Evolutionary conservation across 2,888 invertebrate species (phyloP).

Genomic region (Phalangium opilio): DNA sequence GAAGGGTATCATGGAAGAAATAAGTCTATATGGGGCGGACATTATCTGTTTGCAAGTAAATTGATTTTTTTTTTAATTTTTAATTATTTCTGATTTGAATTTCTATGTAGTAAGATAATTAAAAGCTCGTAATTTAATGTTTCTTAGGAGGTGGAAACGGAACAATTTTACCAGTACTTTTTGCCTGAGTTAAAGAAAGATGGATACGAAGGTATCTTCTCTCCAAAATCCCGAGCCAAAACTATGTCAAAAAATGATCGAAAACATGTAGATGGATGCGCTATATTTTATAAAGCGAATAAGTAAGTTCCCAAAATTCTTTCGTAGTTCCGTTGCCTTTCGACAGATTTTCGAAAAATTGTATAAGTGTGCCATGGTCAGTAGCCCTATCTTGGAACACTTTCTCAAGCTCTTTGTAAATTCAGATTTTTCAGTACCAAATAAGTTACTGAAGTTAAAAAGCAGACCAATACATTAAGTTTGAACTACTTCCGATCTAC

Average conservation of each 20-base stretch:
- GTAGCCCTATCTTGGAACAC: no score
- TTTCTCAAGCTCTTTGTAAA: no score
- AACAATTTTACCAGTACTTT: constrained; percentile 95
- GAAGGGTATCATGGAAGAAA: constrained; percentile 35
- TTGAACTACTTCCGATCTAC: no score
- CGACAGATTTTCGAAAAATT: no score
- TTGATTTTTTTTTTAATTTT: not conserved
- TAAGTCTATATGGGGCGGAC: constrained; percentile 34
- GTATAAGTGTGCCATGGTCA: no score
- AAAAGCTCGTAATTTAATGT: no score
- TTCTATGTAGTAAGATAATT: not conserved
- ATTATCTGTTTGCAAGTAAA: constrained; percentile 36
- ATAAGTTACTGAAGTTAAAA: no score
- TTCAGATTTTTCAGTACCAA: no score
- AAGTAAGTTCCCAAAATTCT: no score
- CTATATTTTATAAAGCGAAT: constrained; percentile 86
- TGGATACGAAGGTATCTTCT: constrained; percentile 80
- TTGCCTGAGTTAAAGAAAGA: constrained; percentile 80
- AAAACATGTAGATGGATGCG: constrained; percentile 97
- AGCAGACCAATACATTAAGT: no score
- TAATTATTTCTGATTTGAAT: not conserved
- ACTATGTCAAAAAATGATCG: constrained; percentile 94
- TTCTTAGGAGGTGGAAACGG: constrained; percentile 86
- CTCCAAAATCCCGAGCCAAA: constrained; percentile 93
- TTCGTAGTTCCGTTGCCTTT: no score